Evolutionary conservation across 2,888 invertebrate species (phyloP).

Genomic region (Parnassius smintheus): DNA sequence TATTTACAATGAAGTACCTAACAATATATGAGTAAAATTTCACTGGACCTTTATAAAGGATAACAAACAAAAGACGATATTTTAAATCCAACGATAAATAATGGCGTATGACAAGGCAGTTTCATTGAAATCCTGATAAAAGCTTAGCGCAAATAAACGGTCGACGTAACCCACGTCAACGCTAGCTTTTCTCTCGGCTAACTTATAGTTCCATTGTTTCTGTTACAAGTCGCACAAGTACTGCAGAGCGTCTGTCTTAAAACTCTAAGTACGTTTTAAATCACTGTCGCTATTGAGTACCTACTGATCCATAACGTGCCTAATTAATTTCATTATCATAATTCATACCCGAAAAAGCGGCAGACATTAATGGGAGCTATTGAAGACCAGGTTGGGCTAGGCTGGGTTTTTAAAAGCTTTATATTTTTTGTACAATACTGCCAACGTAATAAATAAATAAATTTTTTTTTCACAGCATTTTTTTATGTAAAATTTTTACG

Average conservation of each 20-base stretch:
- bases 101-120: conserved; percentile 23
- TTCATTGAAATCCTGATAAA: conserved; percentile 28
- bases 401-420: too few relatives aligned
- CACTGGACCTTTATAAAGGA: neutral
- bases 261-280: conserved; percentile 9
- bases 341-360: too few relatives aligned
- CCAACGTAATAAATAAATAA: too few relatives aligned
- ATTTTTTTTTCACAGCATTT: too few relatives aligned
- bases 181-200: conserved; percentile 31
- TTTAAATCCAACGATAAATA: conserved; percentile 23
- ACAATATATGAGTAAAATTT: too few relatives aligned
- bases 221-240: conserved; percentile 17
- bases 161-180: conserved; percentile 28
- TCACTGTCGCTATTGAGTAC: conserved; percentile 20
- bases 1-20: too few relatives aligned
- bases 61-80: conserved; percentile 19
- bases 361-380: too few relatives aligned
- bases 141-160: conserved; percentile 26
- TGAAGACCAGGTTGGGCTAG: too few relatives aligned
- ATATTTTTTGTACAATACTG: too few relatives aligned
- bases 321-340: too few relatives aligned
- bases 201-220: conserved; percentile 33
- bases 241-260: conserved; percentile 22
- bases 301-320: neutral
- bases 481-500: too few relatives aligned